Conservation (phyloP, 37 sponge, comb jelly and placozoan species). For the Agelas oroides region DNA sequence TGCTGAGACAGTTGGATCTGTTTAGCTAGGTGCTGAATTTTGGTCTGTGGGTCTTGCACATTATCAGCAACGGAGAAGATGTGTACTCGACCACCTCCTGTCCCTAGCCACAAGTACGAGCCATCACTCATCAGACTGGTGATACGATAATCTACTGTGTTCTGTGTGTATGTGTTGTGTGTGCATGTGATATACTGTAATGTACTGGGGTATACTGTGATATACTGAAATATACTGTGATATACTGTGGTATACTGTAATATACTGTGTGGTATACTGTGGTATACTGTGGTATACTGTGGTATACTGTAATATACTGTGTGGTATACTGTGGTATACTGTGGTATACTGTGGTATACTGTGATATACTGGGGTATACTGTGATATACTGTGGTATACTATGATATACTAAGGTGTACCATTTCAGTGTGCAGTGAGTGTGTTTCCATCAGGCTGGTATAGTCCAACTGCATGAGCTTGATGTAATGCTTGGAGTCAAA, state of each 20-base stretch:
- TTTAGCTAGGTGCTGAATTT: slow-evolving; percentile 9
- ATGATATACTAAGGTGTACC: too few relatives aligned
- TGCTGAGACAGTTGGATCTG: background rate
- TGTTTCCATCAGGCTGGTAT: slow-evolving; percentile 3
- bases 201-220: background rate
- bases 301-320: background rate
- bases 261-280: too few relatives aligned
- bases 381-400: too few relatives aligned
- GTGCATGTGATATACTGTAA: background rate
- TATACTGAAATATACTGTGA: too few relatives aligned
- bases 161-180: background rate
- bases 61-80: slow-evolving; percentile 39
- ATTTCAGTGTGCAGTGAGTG: too few relatives aligned
- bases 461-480: slow-evolving; percentile 51
- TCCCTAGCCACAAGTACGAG: slow-evolving; percentile 51
- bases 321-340: too few relatives aligned
- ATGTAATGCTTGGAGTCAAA: slow-evolving; percentile 35
- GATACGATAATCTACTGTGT: slow-evolving; percentile 17
- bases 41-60: slow-evolving; percentile 5
- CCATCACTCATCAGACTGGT: slow-evolving; percentile 19
- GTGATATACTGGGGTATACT: background rate
- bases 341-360: background rate
- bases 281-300: background rate
- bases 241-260: too few relatives aligned
- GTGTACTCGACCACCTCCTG: slow-evolving; percentile 44